Percentiles rank a stretch among this genome's conserved stretches.
These are phyloP conservation scores for Coremacera marginata DNA, from an alignment of 2,888 invertebrate genomes.

Conservation along the genomic window DNA sequence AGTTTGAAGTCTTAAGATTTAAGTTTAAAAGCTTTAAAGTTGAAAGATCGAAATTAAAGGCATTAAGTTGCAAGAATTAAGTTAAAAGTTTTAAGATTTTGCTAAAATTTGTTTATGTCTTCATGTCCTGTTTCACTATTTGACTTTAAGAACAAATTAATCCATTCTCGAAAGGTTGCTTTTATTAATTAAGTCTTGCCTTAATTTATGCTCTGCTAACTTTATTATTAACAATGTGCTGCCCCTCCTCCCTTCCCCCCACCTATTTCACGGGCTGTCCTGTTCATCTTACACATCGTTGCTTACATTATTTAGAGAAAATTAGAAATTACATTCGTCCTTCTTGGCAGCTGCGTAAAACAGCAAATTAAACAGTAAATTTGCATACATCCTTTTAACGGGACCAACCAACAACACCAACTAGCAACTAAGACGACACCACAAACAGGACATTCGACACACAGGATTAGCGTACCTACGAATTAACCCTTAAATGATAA, in stretches of 20 bases:
- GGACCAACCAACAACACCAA: background rate
- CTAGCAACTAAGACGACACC: background rate
- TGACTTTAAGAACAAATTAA: too few species aligned
- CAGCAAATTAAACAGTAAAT: conserved; percentile 35
- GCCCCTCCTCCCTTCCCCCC: background rate
- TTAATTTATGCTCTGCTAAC: conserved; percentile 15
- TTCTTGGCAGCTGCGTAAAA: conserved; percentile 17
- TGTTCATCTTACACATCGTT: conserved; percentile 12
- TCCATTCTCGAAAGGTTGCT: background rate
- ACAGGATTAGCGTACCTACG: background rate
- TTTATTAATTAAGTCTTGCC: conserved; percentile 14
- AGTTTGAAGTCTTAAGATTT: too few species aligned
- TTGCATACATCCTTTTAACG: conserved; percentile 13
- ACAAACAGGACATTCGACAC: conserved; percentile 26
- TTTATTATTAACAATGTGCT: background rate
- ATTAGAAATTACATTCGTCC: conserved; percentile 35
- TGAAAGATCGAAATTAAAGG: too few species aligned
- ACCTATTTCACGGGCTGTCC: background rate
- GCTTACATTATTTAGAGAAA: conserved; percentile 30
- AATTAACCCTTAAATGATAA: conserved; percentile 30
- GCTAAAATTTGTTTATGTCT: too few species aligned
- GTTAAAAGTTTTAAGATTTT: too few species aligned
- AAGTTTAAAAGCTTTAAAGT: too few species aligned
- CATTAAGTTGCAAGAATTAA: too few species aligned
- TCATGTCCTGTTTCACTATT: too few species aligned